phyloP scores from a whole-genome alignment of 2,888 invertebrate genomes.

The Drosophila setosimentum region DNA sequence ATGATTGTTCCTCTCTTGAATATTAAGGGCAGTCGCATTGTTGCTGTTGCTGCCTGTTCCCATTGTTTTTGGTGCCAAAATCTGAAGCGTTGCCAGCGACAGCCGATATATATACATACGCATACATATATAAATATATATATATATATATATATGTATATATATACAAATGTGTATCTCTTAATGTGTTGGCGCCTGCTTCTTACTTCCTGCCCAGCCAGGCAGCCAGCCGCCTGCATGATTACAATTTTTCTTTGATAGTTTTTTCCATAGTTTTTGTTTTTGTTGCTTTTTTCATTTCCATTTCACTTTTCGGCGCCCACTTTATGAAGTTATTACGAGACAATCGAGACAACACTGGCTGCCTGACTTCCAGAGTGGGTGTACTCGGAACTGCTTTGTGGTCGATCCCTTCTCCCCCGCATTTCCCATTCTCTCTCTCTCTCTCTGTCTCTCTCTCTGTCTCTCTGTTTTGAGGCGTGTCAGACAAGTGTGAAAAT shows the following conservation, averaged over 20 bases:
- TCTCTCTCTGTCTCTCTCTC: background rate
- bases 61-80: slow-evolving; percentile 40
- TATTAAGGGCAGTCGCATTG: slow-evolving; percentile 62
- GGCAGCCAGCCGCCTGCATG: slow-evolving; percentile 15
- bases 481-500: slow-evolving; percentile 71
- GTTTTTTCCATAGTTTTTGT: slow-evolving; percentile 30
- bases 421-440: background rate
- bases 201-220: slow-evolving; percentile 49
- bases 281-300: slow-evolving; percentile 40
- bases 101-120: background rate
- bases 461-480: slow-evolving; percentile 31
- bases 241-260: slow-evolving; percentile 6
- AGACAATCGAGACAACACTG: slow-evolving; percentile 22
- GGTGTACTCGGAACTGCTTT: slow-evolving; percentile 69
- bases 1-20: slow-evolving; percentile 58
- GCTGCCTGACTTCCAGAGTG: slow-evolving; percentile 29
- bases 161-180: background rate
- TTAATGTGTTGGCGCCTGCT: slow-evolving; percentile 19
- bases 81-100: slow-evolving; percentile 13
- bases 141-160: too few species aligned
- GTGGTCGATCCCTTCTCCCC: background rate
- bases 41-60: slow-evolving; percentile 20
- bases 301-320: slow-evolving; percentile 66
- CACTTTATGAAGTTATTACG: slow-evolving; percentile 74
- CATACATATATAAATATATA: background rate